These are phyloP conservation scores for Cepaea hortensis DNA, from an alignment of 2,888 invertebrate species.

Conservation along the genomic window DNA sequence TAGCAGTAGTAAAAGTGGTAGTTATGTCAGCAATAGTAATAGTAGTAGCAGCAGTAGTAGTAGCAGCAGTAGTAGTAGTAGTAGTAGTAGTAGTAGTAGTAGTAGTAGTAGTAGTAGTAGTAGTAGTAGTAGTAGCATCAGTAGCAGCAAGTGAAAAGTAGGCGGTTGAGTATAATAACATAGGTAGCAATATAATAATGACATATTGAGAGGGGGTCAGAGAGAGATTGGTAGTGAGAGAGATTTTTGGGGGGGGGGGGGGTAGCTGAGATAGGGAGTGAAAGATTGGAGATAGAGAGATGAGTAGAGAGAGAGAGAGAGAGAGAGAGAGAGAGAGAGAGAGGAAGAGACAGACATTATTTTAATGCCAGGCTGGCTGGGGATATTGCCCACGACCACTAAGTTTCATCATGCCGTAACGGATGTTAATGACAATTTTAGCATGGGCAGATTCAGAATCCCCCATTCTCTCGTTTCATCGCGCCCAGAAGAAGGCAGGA, in stretches of 20 bases:
- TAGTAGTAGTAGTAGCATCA: conserved; percentile 21
- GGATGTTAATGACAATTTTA: conserved; percentile 43
- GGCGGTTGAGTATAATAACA: background rate
- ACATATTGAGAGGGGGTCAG: too few species aligned
- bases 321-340: background rate
- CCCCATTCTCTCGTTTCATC: conserved; percentile 30
- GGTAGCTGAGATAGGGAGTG: background rate
- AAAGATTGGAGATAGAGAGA: background rate
- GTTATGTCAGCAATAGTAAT: too few species aligned
- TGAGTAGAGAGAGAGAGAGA: background rate
- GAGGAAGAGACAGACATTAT: background rate
- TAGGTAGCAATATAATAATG: too few species aligned
- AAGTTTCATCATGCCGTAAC: conserved; percentile 27
- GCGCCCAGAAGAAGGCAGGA: conserved; percentile 2
- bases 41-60: background rate
- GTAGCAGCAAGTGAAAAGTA: conserved; percentile 9
- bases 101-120: conserved; percentile 15
- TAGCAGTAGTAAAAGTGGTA: too few species aligned
- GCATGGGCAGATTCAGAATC: conserved; percentile 35
- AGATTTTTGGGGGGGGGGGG: background rate
- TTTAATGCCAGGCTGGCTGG: background rate
- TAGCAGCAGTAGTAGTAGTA: background rate
- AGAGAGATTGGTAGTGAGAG: too few species aligned
- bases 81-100: conserved; percentile 4
- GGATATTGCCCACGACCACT: background rate